Conservation (phyloP, 2,888 invertebrate genomes). For the Trisateles emortualis region DNA sequence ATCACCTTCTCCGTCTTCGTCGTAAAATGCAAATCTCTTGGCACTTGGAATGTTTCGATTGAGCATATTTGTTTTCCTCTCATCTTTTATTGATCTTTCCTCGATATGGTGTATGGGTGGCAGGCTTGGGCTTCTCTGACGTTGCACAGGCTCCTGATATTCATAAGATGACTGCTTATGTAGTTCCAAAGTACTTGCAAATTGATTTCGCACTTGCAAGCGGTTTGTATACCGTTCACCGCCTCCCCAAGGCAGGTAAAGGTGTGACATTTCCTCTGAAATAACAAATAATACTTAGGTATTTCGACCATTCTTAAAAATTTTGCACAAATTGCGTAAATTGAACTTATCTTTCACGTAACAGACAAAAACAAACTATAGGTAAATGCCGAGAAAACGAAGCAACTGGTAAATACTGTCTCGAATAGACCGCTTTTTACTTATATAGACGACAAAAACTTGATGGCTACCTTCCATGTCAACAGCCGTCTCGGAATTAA, state of each 20-base stretch:
- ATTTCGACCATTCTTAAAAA: conserved; percentile 17
- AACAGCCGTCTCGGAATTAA: conserved; percentile 70
- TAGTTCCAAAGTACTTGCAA: conserved; percentile 79
- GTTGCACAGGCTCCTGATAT: conserved; percentile 75
- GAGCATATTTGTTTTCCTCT: conserved; percentile 63
- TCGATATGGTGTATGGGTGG: conserved; percentile 88
- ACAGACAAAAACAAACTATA: conserved; percentile 5
- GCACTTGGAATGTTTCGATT: conserved; percentile 78
- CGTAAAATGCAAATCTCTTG: conserved; percentile 80
- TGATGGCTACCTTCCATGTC: conserved; percentile 69
- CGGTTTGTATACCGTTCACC: conserved; percentile 80
- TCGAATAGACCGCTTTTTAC: conserved; percentile 35
- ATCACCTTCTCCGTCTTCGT: conserved; percentile 89
- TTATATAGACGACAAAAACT: conserved; percentile 39
- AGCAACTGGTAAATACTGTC: conserved; percentile 12
- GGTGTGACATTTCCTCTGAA: conserved; percentile 93
- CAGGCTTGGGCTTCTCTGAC: conserved; percentile 89
- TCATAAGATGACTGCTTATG: conserved; percentile 78
- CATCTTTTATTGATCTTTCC: conserved; percentile 68
- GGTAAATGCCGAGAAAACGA: conserved; percentile 2
- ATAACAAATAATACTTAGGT: conserved; percentile 23
- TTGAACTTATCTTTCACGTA: no score
- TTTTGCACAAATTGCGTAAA: no score
- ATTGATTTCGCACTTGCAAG: conserved; percentile 79
- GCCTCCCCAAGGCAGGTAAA: conserved; percentile 92